Conservation (phyloP, 2,797 vertebrate genomes). For the Pempheris klunzingeri region DNA sequence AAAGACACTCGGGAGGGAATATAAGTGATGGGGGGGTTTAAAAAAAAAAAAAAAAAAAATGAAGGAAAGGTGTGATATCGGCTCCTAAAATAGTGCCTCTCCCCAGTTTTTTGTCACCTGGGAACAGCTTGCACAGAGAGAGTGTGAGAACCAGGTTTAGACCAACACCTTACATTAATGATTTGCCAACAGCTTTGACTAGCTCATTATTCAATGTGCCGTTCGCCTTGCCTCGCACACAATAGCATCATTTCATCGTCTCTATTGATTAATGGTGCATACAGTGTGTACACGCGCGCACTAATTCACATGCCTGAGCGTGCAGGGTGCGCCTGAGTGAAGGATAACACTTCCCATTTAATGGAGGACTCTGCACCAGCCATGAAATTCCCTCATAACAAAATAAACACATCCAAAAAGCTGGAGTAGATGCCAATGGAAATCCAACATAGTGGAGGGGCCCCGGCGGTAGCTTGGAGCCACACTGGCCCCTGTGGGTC, state of each 20-base stretch:
- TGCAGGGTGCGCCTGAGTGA: constrained; percentile 51
- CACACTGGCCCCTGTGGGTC: constrained; percentile 83
- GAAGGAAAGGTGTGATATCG: constrained; percentile 76
- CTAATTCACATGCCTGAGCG: constrained; percentile 24
- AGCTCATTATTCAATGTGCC: constrained; percentile 75
- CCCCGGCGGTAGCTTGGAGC: constrained; percentile 53
- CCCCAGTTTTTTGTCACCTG: constrained; percentile 78
- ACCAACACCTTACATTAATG: constrained; percentile 80
- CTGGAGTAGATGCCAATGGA: constrained; percentile 66
- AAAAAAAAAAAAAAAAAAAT: constrained; percentile 17
- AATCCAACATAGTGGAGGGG: constrained; percentile 43
- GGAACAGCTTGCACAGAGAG: constrained; percentile 72
- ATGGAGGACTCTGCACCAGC: constrained; percentile 59
- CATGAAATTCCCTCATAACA: constrained; percentile 78
- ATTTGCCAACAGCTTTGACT: constrained; percentile 82
- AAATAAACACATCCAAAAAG: constrained; percentile 79
- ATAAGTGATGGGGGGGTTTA: constrained; percentile 54
- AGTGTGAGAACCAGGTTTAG: constrained; percentile 77
- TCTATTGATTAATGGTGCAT: constrained; percentile 81
- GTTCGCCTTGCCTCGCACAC: constrained; percentile 66
- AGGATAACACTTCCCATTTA: constrained; percentile 67
- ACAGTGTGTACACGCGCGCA: constrained; percentile 37
- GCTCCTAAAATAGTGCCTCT: constrained; percentile 82
- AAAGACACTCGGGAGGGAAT: constrained; percentile 58
- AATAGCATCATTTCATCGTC: constrained; percentile 75